Percentiles rank a stretch among this genome's conserved stretches.
These are phyloP conservation scores for Limonius californicus DNA, from an alignment of 1,140 invertebrate genomes.

Conservation along the genomic window DNA sequence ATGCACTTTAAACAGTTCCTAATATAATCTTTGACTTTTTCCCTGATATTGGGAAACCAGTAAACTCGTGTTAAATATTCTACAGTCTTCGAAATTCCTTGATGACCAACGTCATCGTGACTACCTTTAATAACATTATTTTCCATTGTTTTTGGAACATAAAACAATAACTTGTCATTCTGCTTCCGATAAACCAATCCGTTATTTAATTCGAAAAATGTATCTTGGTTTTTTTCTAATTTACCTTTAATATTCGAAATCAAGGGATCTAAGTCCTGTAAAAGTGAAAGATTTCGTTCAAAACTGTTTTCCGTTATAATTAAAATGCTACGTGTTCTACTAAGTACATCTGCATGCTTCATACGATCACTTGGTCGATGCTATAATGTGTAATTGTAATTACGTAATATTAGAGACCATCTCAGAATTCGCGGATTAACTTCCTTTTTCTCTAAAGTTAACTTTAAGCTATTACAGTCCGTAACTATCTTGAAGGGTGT, in stretches of 20 bases:
- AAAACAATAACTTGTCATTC: slow-evolving; percentile 28
- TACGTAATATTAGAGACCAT: slow-evolving; percentile 30
- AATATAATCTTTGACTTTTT: slow-evolving; percentile 24
- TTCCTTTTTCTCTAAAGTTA: slow-evolving; percentile 17
- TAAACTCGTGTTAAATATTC: slow-evolving; percentile 21
- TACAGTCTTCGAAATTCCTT: slow-evolving; percentile 31
- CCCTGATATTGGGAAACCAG: slow-evolving; percentile 28
- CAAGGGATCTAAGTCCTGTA: slow-evolving; percentile 28
- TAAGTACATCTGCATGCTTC: slow-evolving; percentile 29
- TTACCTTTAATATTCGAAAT: no score
- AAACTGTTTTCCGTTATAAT: slow-evolving; percentile 27
- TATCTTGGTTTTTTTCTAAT: slow-evolving; percentile 20
- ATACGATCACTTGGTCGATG: slow-evolving; percentile 22
- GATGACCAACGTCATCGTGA: slow-evolving; percentile 35
- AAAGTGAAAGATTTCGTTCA: slow-evolving; percentile 21
- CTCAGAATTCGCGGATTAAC: slow-evolving; percentile 18
- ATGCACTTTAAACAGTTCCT: slow-evolving; percentile 32
- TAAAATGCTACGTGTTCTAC: slow-evolving; percentile 14
- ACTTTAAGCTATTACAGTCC: slow-evolving; percentile 20
- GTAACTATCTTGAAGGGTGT: slow-evolving; percentile 18
- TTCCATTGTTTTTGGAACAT: slow-evolving; percentile 28
- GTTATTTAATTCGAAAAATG: slow-evolving; percentile 26
- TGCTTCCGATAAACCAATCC: slow-evolving; percentile 26
- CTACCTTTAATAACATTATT: slow-evolving; percentile 22
- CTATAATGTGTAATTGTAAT: slow-evolving; percentile 28